Base-by-base conservation (phyloP, 2,888 invertebrate genomes). In the Drosophila engyochracea region DNA sequence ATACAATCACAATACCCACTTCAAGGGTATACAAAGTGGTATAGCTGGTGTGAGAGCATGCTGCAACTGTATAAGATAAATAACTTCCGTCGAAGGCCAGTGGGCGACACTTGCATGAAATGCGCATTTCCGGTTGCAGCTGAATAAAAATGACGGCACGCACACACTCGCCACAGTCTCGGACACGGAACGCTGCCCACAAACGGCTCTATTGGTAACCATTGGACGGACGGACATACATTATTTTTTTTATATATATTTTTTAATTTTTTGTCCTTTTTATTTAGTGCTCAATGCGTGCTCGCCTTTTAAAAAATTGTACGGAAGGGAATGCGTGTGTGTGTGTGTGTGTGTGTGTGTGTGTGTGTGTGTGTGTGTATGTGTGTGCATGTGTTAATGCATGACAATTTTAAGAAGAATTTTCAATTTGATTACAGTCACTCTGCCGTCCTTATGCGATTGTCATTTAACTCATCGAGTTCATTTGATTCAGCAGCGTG, bases 401-500 rank as follows among this genome's bases (percentile, higher is more conserved):
- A 5, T 53, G 16, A 53, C 7, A 28, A 33, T 25, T 67, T 69
- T 49, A 66, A 67, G 63, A 70, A 33, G 62, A 57, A 52, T 76
- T 75, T 67, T 63, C 52, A 71, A 76, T 67, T 71, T 76, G 52
- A 76, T 67, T 76, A 55, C 66, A 41, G 28, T 49, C 31, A 44
- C 53, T 65, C 51, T 39, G 53, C n/a, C 33, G 30, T 25, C 25
- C 41, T 51, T 25, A n/a, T 31, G 22, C 31, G 14, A n/a, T 28
- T 70, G 37, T 39, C 33, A 35, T 55, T 78, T 54, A 74, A 70
- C 10, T 62, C 30, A n/a, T 12, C 25, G 63, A 52, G 7, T 54
- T 76, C n/a, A 76, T 49, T 31, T 83, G 57, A 12, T 64, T 85
- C 0, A 92, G 70, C 19, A 92, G 66, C 6, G 92, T 89, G 58